Conservation (phyloP, 2,888 invertebrate species). For the Achlya flavicornis region DNA sequence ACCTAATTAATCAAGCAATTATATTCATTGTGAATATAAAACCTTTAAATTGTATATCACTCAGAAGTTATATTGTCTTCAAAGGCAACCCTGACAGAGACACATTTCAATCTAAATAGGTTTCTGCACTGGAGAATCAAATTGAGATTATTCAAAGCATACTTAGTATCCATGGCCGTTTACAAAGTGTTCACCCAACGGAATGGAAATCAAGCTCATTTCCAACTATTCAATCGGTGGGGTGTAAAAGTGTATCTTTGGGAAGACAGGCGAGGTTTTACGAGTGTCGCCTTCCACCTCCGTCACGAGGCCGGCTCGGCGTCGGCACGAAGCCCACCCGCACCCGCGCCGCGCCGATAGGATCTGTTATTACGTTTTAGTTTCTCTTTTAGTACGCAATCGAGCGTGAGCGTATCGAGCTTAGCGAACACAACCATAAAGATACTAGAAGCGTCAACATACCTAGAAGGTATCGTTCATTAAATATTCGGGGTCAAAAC, state of each 20-base stretch:
- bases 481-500: background rate
- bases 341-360: conserved; percentile 20
- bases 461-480: conserved; percentile 1
- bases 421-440: conserved; percentile 2
- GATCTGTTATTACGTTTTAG: conserved; percentile 38
- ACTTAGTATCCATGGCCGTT: conserved; percentile 4
- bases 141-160: conserved; percentile 6
- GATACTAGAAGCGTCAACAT: background rate
- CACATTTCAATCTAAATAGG: conserved; percentile 4
- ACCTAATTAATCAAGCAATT: too few relatives aligned
- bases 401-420: conserved; percentile 23
- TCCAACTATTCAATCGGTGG: conserved; percentile 18
- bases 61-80: too few relatives aligned
- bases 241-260: conserved; percentile 19
- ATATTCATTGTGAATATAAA: too few relatives aligned
- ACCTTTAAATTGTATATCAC: too few relatives aligned
- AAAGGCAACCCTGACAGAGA: background rate
- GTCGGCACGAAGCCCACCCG: conserved; percentile 10
- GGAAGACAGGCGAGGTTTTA: conserved; percentile 24
- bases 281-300: conserved; percentile 23
- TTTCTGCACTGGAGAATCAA: conserved; percentile 1
- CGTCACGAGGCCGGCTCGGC: background rate
- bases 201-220: conserved; percentile 15
- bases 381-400: conserved; percentile 41
- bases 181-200: background rate